Base-by-base conservation (phyloP, 2,113 vertebrate species). In the Puntigrus tetrazona region DNA sequence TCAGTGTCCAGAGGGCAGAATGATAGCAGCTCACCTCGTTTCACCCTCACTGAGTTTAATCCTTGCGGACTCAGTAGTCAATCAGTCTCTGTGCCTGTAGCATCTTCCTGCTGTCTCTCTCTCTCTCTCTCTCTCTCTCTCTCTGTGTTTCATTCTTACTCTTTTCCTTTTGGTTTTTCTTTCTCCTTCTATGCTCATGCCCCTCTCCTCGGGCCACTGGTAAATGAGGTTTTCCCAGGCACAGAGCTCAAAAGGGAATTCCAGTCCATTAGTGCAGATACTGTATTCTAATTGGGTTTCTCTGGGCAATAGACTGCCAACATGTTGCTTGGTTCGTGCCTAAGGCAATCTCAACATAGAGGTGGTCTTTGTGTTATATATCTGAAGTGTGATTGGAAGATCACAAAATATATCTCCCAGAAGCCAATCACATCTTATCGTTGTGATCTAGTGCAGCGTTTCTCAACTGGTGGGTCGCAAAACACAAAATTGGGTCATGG, bases 221-320 rank as follows among this genome's bases (percentile, higher is more conserved):
- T 94, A 94, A 94, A 93, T 94, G 92, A 94, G 93, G 91, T 93
- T 94, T 91, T 91, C 92, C 88, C 90, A 89, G 88, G 89, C 85
- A 38, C 88, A 79, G 86, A 81, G 88, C 91, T 92, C 94, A 92
- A 92, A 89, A 88, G 94, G 93, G 93, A 94, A 94, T 94, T 92
- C 91, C 86, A 93, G 92, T 93, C 92, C 92, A 93, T 94, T 94
- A 92, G 91, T 89, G 87, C 88, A 90, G 91, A 89, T 92, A 82
- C 63, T 82, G 45, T 27, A 92, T 92, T 93, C 93, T 90, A 94
- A 90, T 94, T 94, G 91, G 88, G 86, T 88, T 91, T 94, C 92
- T 93, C 91, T 90, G 88, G 89, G 91, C 90, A 18, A 88, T 88
- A 86, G 89, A 88, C 43, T 84, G 86, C 89, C 78, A 89, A 89